Evolutionary conservation across 2,797 vertebrate species (phyloP).

Genomic region (Enteromius radiatus): DNA sequence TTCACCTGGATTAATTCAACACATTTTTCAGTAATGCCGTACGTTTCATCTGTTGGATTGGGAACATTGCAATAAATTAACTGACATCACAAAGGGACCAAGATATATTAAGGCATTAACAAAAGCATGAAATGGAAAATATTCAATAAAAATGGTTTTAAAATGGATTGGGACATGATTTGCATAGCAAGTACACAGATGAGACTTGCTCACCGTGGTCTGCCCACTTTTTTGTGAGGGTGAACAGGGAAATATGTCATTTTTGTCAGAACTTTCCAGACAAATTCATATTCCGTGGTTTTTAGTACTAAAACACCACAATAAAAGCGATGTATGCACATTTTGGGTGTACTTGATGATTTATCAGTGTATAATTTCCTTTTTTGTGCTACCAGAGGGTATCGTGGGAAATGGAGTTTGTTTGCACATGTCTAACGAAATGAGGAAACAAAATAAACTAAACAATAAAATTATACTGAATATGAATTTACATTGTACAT

Average conservation of each 20-base stretch:
- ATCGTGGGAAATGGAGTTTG: neutral
- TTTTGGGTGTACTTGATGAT: neutral
- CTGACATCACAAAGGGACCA: constrained; percentile 14
- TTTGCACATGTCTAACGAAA: too few relatives aligned
- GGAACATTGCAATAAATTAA: constrained; percentile 29
- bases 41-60: constrained; percentile 26
- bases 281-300: neutral
- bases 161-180: constrained; percentile 16
- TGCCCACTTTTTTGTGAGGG: neutral
- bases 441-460: neutral
- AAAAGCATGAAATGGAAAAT: constrained; percentile 52
- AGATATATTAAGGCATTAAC: constrained; percentile 34
- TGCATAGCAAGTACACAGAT: neutral
- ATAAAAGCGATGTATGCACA: neutral
- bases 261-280: neutral
- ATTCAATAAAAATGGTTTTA: constrained; percentile 49
- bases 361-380: neutral
- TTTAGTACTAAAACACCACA: neutral
- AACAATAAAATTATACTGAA: neutral
- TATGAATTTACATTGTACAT: neutral
- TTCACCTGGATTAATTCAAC: constrained; percentile 44
- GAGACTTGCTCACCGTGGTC: neutral
- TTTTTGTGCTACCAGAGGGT: neutral
- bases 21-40: constrained; percentile 38
- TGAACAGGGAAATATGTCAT: neutral